phyloP scores from a whole-genome alignment of 2,113 vertebrate genomes.

The Mus pahari region DNA sequence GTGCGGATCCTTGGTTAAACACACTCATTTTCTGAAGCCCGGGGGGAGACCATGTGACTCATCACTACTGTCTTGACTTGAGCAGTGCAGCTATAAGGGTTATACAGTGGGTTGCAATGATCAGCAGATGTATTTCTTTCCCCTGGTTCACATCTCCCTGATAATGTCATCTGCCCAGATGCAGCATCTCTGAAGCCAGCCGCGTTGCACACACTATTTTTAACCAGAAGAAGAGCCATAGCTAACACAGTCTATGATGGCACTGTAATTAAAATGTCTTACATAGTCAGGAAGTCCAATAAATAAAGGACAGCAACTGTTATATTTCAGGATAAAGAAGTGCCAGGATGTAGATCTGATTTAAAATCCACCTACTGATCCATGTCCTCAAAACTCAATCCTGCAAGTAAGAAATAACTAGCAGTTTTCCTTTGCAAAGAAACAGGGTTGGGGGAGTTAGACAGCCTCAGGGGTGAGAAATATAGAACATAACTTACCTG shows the following conservation, averaged over 20 bases:
- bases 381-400: constrained; percentile 63
- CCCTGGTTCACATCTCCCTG: constrained; percentile 63
- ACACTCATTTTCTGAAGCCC: constrained; percentile 59
- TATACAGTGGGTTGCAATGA: constrained; percentile 62
- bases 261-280: constrained; percentile 65
- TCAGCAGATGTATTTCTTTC: constrained; percentile 68
- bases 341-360: constrained; percentile 19
- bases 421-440: constrained; percentile 71
- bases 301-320: constrained; percentile 56
- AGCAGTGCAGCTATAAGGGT: constrained; percentile 55
- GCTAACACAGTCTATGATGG: constrained; percentile 41
- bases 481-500: constrained; percentile 47
- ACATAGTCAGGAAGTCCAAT: constrained; percentile 68
- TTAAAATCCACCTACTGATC: constrained; percentile 46
- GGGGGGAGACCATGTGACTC: constrained; percentile 68
- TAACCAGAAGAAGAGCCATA: constrained; percentile 45
- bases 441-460: constrained; percentile 74
- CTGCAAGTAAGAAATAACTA: constrained; percentile 68
- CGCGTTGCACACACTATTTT: constrained; percentile 20
- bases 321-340: constrained; percentile 70
- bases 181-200: constrained; percentile 34
- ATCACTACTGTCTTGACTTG: constrained; percentile 65
- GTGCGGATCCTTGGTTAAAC: constrained; percentile 38
- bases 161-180: constrained; percentile 50
- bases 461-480: constrained; percentile 50